phyloP scores from a whole-genome alignment of 2,888 invertebrate genomes.

The Clistopyga incitator region DNA sequence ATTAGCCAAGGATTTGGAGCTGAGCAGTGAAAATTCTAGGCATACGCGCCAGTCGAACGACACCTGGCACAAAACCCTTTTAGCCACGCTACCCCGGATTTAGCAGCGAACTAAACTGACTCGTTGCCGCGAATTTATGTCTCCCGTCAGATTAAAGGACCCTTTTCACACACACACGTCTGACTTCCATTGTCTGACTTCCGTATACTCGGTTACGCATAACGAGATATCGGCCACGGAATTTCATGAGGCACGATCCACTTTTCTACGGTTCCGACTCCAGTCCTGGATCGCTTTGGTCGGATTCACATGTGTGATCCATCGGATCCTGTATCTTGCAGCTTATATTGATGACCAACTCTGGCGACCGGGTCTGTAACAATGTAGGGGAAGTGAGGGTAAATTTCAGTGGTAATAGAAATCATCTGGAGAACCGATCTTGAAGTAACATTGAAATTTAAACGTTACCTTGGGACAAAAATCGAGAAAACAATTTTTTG shows the following conservation, averaged over 20 bases:
- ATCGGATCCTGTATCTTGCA: constrained; percentile 6
- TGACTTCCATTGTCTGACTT: constrained; percentile 76
- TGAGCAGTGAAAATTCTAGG: constrained; percentile 13
- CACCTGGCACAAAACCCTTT: constrained; percentile 81
- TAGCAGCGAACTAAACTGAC: constrained; percentile 80
- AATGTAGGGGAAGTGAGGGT: not conserved
- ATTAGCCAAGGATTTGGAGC: constrained; percentile 25
- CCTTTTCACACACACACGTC: constrained; percentile 73
- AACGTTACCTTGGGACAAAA: not conserved
- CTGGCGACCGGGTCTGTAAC: constrained; percentile 4
- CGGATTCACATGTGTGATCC: not conserved
- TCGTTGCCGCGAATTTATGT: constrained; percentile 83
- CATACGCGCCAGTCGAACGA: constrained; percentile 12
- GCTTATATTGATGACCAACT: constrained; percentile 56
- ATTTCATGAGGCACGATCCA: constrained; percentile 72
- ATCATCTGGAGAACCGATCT: not conserved
- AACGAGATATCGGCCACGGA: constrained; percentile 79
- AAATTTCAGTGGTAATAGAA: not conserved
- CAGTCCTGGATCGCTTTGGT: not conserved
- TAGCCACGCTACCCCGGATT: constrained; percentile 76
- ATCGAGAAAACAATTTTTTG: not conserved
- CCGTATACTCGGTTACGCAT: constrained; percentile 81
- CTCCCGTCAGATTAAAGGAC: constrained; percentile 81
- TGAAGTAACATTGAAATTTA: not conserved
- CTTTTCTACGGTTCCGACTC: constrained; percentile 16